Conservation (phyloP, 2,797 vertebrate species). For the Xiphorhynchus erythropygius region DNA sequence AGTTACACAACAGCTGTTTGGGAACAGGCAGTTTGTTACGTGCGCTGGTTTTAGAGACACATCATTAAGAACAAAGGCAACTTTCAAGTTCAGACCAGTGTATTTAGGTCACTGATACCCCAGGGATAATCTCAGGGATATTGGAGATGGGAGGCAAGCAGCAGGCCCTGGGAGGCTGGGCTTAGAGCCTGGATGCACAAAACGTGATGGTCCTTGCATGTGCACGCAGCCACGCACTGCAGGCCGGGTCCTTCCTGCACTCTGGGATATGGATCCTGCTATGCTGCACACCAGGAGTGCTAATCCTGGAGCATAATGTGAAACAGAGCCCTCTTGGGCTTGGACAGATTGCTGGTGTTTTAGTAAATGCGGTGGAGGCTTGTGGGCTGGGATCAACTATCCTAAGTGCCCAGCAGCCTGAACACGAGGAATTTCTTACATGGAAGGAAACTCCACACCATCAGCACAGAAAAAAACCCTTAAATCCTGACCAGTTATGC, state of each 20-base stretch:
- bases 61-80: slow-evolving; percentile 46
- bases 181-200: neutral
- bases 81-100: slow-evolving; percentile 2
- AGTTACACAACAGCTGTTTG: slow-evolving; percentile 59
- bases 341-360: neutral
- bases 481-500: neutral
- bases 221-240: fast-evolving
- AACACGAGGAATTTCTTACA: neutral
- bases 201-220: neutral
- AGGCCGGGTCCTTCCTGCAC: neutral
- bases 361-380: neutral
- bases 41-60: slow-evolving; percentile 13
- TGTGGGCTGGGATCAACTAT: neutral
- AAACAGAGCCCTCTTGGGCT: neutral
- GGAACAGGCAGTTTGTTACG: slow-evolving; percentile 19
- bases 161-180: neutral
- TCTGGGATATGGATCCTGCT: neutral
- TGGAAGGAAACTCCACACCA: neutral
- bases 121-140: neutral
- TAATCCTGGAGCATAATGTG: neutral
- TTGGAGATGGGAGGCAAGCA: neutral
- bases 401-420: neutral
- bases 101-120: slow-evolving; percentile 34
- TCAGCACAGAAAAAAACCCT: neutral
- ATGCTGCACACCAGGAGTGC: neutral